A percentile compares a stretch with the other conserved stretches of the same genome.
Evolutionary conservation across 2,888 invertebrate genomes (phyloP).

Genomic region (Phlogophora meticulosa): DNA sequence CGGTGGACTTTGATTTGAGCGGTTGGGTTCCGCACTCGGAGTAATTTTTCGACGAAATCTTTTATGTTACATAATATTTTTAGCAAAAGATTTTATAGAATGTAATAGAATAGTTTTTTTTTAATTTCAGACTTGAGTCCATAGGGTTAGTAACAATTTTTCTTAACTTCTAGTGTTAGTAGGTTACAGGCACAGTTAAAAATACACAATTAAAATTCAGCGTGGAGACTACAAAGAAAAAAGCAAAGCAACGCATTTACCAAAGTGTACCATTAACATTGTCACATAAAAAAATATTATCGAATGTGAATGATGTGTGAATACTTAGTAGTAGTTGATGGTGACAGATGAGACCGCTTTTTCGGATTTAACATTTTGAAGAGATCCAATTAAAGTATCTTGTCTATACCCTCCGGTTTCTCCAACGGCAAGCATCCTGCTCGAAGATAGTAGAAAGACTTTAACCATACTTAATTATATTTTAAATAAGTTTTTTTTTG

Average conservation of each 20-base stretch:
- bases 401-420: background rate
- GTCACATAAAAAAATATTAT: no score
- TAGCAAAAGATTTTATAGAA: background rate
- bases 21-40: constrained; percentile 16
- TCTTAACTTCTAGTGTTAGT: no score
- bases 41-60: background rate
- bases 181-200: no score
- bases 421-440: background rate
- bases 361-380: background rate
- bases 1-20: constrained; percentile 14
- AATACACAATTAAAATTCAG: no score
- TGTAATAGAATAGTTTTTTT: no score
- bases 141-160: no score
- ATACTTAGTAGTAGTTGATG: background rate
- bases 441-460: background rate
- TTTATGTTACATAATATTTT: constrained; percentile 6
- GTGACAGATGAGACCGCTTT: background rate
- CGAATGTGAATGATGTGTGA: no score
- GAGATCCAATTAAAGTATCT: background rate
- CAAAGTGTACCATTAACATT: no score
- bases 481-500: no score
- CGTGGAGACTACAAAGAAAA: no score
- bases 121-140: no score
- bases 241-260: no score
- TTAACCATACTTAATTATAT: background rate